Base-by-base conservation (phyloP, 2,113 vertebrate species). In the Laticauda colubrina region DNA sequence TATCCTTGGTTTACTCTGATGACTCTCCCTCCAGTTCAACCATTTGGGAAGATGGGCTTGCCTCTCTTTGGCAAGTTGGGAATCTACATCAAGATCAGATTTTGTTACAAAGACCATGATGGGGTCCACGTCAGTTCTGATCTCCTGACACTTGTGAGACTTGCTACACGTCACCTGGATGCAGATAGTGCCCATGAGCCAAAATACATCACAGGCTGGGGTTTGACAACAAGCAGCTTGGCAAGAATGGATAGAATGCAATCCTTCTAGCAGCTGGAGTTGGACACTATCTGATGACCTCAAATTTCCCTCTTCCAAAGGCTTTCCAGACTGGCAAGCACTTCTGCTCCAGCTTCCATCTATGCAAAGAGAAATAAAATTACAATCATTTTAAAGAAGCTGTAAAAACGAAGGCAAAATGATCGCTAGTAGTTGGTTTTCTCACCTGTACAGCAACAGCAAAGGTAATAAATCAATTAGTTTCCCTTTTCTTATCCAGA, bases 121-220 rank as follows among this genome's bases (percentile, higher is more conserved):
- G 2, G 98, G 98, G 93, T 95, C 94, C 9, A 91, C 94, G 90
- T 94, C 95, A 92, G 96, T 97, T 95, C 75, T 96, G 93, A 93
- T 86, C 39, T 94, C 90, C 89, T 43, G 94, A 92, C 98, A 98
- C 10, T 0, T 85, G 54, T 94, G 95, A 92, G 97, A 96, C 64
- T 89, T 2, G 2, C 94, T 96, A 96, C 98, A 98, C 95, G 97
- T 95, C 90, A 98, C 97, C 89, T 97, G 97, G 95, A 98, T 96
- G 93, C 98, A 98, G 85, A 95, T 95, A 18, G 96, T 97, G 91
- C 96, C 96, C 94, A 97, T 92, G 94, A 98, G 97, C 98, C 98
- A 98, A 93, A 98, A 97, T 85, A 95, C 97, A 95, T 97, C 97
- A 91, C 98, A 98, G 51, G 94, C 75, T 87, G 96, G 94, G 88